Base-by-base conservation (phyloP, 2,888 invertebrate genomes). In the Eremobia ochroleuca region DNA sequence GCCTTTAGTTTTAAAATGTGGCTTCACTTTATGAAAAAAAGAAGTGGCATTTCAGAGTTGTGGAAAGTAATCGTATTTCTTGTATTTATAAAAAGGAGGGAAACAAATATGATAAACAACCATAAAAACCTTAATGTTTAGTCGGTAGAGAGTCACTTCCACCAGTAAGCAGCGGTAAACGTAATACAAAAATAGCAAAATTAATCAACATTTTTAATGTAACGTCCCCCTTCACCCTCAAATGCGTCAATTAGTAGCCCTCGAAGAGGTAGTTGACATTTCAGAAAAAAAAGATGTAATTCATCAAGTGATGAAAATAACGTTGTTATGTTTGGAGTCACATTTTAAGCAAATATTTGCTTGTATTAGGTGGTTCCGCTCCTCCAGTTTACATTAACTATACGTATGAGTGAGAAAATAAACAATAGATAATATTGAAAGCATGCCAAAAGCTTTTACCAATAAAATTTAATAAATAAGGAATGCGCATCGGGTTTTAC, bases 211-310 rank as follows among this genome's bases (percentile, higher is more conserved):
- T 73, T 79, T 79, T 76, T 37, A 40, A 71, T 70, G 13, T 46
- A 49, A 52, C 66, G 69, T 49, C 13, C n/a, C 15, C 6, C 15
- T 66, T 64, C 25, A 70, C 37, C 46, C 64, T 59, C 37, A 76
- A 76, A 72, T 46, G 52, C 66, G 65, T 78, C 52, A 80, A 78
- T 77, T 76, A 80, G 43, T 76, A 59, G 58, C 72, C 62, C 1
- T 62, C 59, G 61, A 34, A 73, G 28, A 37, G 40, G 15, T 15
- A 31, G 25, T 67, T 59, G n/a, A 76, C 52, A 65, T 55, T 76
- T 65, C 15, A 71, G n/a, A n/a, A n/a, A n/a, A n/a, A n/a, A n/a
- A n/a, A n/a, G n/a, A n/a, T n/a, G n/a, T n/a, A n/a, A n/a, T n/a
- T n/a, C n/a, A n/a, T n/a, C n/a, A n/a, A n/a, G n/a, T n/a, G n/a